Conservation (phyloP, 2,797 vertebrate genomes). For the Poecilia gillii region DNA sequence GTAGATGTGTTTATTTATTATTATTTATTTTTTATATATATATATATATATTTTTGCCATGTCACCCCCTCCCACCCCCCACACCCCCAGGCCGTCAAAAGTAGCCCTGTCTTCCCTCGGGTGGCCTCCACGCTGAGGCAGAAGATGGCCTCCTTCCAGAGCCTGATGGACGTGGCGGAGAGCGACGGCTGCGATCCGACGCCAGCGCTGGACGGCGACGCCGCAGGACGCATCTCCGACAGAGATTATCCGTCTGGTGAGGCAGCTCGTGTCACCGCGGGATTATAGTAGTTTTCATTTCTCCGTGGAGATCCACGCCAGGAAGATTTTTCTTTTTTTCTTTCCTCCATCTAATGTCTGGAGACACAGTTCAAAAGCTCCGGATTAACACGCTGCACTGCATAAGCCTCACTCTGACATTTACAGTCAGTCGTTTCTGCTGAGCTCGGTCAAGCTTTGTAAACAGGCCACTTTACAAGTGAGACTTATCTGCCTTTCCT, state of each 20-base stretch:
- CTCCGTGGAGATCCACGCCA: conserved; percentile 49
- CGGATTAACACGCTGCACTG: conserved; percentile 47
- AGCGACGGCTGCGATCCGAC: conserved; percentile 53
- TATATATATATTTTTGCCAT: conserved; percentile 14
- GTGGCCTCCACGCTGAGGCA: conserved; percentile 75
- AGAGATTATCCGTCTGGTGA: conserved; percentile 76
- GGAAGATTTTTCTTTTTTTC: conserved; percentile 7
- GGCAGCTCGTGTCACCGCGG: conserved; percentile 55
- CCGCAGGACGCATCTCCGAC: conserved; percentile 66
- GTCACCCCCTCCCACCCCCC: no score
- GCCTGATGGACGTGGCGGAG: conserved; percentile 77
- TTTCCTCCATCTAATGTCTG: conserved; percentile 49
- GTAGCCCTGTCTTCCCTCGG: conserved; percentile 67
- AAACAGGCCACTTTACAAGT: conserved; percentile 28
- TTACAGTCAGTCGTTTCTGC: conserved; percentile 23
- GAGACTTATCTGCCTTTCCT: conserved; percentile 21
- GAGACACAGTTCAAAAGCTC: conserved; percentile 43
- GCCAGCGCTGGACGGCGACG: conserved; percentile 55
- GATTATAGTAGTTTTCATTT: conserved; percentile 69
- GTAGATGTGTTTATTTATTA: conserved; percentile 36
- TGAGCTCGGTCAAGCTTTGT: conserved; percentile 35
- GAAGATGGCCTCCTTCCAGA: conserved; percentile 84
- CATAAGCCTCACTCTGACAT: conserved; percentile 39
- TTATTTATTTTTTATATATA: no score
- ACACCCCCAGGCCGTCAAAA: conserved; percentile 68